Evolutionary conservation across 2,113 vertebrate species (phyloP), one percentile per base, ranked within the genome.

Genomic region (Bujurquina vittata): DNA sequence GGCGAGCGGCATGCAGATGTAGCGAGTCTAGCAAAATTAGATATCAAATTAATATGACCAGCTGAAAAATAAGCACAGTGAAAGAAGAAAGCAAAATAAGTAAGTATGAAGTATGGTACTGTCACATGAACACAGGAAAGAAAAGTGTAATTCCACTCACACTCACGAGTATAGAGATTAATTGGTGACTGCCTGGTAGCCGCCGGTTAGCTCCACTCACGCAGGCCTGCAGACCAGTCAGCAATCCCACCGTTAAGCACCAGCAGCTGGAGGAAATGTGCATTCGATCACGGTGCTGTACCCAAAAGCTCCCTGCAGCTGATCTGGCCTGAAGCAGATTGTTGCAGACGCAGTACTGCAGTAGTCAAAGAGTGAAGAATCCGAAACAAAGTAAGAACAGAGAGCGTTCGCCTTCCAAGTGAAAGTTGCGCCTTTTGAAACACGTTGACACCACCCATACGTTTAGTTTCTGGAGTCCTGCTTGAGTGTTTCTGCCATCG

Each of bases 331-430:
- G 40, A 18, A 0, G 63, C 63, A 46, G 63, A 9, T 37, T 10
- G 35, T 7, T 37, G 43, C 37, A n/a, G 17, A 26, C 37, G 17
- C 43, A 26, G 43, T 46, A 46, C 26, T 17, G 33, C 5, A 1
- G 5, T 33, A 33, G 33, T 33, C 33, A 33, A 33, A 33, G 6
- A 33, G 14, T 65, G 62, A 43, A 43, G 37, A 23, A n/a, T 0
- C 2, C 17, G 4, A 65, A 23, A 22, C 0, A 26, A 23, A 43
- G 7, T 1, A 40, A 1, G 43, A 43, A 35, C 37, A 7, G 0
- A 65, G n/a, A 43, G 10, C 2, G 4, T 43, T 65, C 23, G 1
- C 1, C 23, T 65, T 43, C 62, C 23, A 4, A 40, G 62, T 65
- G 43, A 10, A 65, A 23, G 35, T 65, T 23, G 62, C 37, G 17